Evolutionary conservation across 2,113 vertebrate species (phyloP), one percentile per base, ranked within the genome.

Genomic region (Xiphophorus couchianus): DNA sequence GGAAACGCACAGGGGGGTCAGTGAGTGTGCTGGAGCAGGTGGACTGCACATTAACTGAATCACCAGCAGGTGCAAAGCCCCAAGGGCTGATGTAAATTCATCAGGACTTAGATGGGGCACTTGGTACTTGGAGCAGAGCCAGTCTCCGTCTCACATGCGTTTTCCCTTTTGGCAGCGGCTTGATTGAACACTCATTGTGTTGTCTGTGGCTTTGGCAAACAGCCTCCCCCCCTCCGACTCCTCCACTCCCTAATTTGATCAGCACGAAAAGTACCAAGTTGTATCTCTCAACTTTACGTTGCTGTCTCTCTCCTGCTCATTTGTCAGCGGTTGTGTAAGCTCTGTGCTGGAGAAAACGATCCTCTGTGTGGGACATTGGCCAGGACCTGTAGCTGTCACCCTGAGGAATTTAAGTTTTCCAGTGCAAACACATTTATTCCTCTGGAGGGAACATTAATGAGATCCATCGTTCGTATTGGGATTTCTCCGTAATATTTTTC

Each of bases 61-160:
- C 89, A 86, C 86, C 84, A 91, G 90, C 94, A 95, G 93, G 93
- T 94, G 94, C 90, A 92, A 84, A 84, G 80, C 90, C 91, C 85
- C 12, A 65, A 15, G 82, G 90, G 91, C 89, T 90, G 88, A 91
- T 92, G 91, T 87, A 88, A 92, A 90, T 92, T 86, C 84, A 89
- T 90, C 90, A 84, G 90, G 89, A 92, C 81, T 89, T 86, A 84
- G 90, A 91, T 87, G 92, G 90, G 83, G 80, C 86, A 86, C 81
- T 89, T 87, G 88, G 89, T 88, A 82, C 73, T 90, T 93, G 93
- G 92, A 90, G 35, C 62, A 0, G 69, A 78, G 90, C 91, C 93
- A 92, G 84, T 42, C 69, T 63, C 48, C 75, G 70, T 85, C 90
- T 89, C 88, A 86, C 86, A 87, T 90, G 92, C 86, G 88, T 90